Evolutionary conservation across 2,888 invertebrate genomes (phyloP), one percentile per base, ranked within the genome.

Genomic region (Chromoteleia sp.): DNA sequence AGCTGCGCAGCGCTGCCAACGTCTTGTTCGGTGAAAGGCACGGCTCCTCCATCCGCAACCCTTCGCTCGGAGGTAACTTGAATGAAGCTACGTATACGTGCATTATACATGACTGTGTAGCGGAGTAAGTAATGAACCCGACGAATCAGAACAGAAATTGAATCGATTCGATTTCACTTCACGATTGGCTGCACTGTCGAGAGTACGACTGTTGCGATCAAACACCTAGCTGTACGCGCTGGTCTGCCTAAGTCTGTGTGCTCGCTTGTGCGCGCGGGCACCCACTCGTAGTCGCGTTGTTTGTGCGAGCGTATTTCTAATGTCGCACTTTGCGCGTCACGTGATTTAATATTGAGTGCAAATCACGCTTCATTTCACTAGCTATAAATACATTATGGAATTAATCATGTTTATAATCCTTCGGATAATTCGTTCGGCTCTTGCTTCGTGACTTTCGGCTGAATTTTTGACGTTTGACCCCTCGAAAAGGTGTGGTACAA

Each of bases 71-170:
- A 39, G 39, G 25, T 52, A 30, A 10, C 36, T 36, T 71, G 59
- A 71, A 59, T 59, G 71, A 71, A 71, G n/a, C 29, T 14, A 50
- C 58, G 71, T 59, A 71, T 30, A 71, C 71, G 48, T 71, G 17
- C 59, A 71, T 71, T 71, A 79, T 74, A 74, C 68, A 54, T 68
- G 39, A 12, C 71, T 25, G 39, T 39, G 45, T 67, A 67, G 41
- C 61, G 15, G 63, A 81, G 81, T 82, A 83, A 54, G 73, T 87
- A 89, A 88, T 85, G 87, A 89, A 89, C 85, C 86, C 84, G 84
- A 85, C 84, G 85, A 88, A 88, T 88, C 86, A 86, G 85, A 85
- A 85, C 85, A 86, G 87, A 87, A 89, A 89, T 89, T 87, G 87
- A 88, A 86, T 89, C 86, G 87, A 86, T 88, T 87, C 86, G 87